These are phyloP conservation scores for Cotesia chilonis DNA, from an alignment of 1,140 invertebrate genomes.

Conservation along the genomic window DNA sequence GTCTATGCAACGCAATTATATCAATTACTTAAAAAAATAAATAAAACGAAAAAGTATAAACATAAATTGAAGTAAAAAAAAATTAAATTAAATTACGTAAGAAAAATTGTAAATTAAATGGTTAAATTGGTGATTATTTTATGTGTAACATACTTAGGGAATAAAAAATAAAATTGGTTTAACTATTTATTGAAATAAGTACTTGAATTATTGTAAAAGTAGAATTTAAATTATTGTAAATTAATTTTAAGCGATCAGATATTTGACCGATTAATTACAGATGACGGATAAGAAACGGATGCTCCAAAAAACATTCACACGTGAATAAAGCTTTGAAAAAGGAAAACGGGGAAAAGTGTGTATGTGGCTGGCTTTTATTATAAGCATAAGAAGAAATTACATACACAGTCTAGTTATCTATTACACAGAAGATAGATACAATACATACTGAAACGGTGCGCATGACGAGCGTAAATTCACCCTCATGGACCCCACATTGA, in stretches of 20 bases:
- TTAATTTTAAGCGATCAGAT: too few species aligned
- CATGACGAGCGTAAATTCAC: conserved; percentile 30
- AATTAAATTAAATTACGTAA: neutral
- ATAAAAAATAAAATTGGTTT: conserved; percentile 56
- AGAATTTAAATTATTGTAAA: too few species aligned
- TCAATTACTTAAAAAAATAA: too few species aligned
- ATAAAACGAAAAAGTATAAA: too few species aligned
- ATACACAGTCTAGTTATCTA: too few species aligned
- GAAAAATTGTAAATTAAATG: conserved; percentile 18
- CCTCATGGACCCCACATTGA: conserved; percentile 50
- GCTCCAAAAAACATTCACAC: neutral
- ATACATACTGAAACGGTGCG: neutral
- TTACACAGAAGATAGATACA: too few species aligned
- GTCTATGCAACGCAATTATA: neutral
- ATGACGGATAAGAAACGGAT: neutral
- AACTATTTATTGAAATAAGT: conserved; percentile 57
- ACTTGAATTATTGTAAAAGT: neutral
- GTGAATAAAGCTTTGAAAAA: too few species aligned
- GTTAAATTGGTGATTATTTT: conserved; percentile 3
- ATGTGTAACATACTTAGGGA: conserved; percentile 55
- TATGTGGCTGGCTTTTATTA: too few species aligned
- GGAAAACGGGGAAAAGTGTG: too few species aligned
- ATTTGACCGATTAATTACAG: neutral
- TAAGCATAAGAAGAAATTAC: too few species aligned
- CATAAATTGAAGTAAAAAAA: neutral